Evolutionary conservation across 2,888 invertebrate species (phyloP), one percentile per base, ranked within the genome.

Genomic region (Melinopterus prodromus): DNA sequence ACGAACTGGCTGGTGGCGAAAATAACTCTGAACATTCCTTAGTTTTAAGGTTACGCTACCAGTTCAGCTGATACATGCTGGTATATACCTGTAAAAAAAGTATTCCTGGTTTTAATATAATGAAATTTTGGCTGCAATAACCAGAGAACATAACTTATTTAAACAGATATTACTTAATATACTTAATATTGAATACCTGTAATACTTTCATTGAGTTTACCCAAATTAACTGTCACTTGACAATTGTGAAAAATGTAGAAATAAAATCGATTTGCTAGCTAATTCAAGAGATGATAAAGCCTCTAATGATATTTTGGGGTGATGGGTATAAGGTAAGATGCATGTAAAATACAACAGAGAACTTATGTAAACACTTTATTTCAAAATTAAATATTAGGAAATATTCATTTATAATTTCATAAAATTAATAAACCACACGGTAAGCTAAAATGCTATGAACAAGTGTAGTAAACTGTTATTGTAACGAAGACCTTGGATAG

Each of bases 1-100:
- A 88, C 88, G 88, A 89, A 88, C 88, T 89, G 88, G 86, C 86
- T 86, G 85, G 85, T 84, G 84, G 84, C 84, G 84, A 85, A 84
- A 85, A 85, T 82, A 83, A 83, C 83, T 86, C 85, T 84, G 85
- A 85, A 86, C 85, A 88, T 88, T 87, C 88, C 89, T 82, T 79
- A 79, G 69, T 76, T 69, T 36, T 74, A 75, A 76, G 76, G 78
- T 71, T 77, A 71, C 70, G 78, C 76, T 79, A 77, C 77, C 78
- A 79, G 71, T 76, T 79, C 35, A 38, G 74, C 37, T 69, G 37
- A 77, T 70, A 78, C 71, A 77, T 77, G 71, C 69, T 70, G 77
- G 53, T 77, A 76, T 79, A 71, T 36, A 80, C 78, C 80, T 80
- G 74, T 16, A 80, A 80, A 9, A n/a, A 70, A 76, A 70, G 76